Conservation (phyloP, 35 echinoderm and acorn worm genomes). For the Antedon bifida region DNA sequence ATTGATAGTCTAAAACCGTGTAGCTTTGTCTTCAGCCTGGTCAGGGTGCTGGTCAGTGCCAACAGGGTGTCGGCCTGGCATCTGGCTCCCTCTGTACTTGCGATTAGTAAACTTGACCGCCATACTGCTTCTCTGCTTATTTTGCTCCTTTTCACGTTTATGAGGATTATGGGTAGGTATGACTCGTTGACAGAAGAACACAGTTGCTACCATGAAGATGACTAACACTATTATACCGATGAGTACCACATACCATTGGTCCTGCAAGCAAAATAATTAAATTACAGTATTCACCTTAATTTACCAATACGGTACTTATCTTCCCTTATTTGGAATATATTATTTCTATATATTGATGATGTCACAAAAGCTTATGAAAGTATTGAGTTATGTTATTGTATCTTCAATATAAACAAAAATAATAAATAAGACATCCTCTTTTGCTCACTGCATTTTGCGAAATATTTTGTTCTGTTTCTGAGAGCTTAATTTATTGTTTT, state of each 20-base stretch:
- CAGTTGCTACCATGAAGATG: constrained; percentile 52
- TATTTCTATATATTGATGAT: too few relatives aligned
- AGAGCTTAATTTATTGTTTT: too few relatives aligned
- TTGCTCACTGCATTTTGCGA: too few relatives aligned
- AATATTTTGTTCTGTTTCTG: too few relatives aligned
- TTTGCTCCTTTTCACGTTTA: constrained; percentile 40
- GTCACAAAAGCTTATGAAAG: too few relatives aligned
- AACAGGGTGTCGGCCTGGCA: constrained; percentile 14
- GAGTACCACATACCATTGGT: constrained; percentile 65
- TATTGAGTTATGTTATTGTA: too few relatives aligned
- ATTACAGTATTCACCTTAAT: background rate
- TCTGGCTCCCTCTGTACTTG: constrained; percentile 45
- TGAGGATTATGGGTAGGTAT: constrained; percentile 80
- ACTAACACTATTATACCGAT: constrained; percentile 23
- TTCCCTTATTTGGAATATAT: too few relatives aligned
- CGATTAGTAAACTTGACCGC: constrained; percentile 46
- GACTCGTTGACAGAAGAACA: constrained; percentile 55
- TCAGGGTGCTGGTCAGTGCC: constrained; percentile 8
- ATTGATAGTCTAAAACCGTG: background rate
- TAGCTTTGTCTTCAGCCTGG: constrained; percentile 4
- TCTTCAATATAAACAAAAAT: too few relatives aligned
- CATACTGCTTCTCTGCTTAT: constrained; percentile 19
- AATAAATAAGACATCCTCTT: too few relatives aligned
- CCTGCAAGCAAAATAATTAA: constrained; percentile 15
- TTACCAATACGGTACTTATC: too few relatives aligned